Conservation (phyloP, 2,888 invertebrate genomes). For the Meiosimyza platycephala region DNA sequence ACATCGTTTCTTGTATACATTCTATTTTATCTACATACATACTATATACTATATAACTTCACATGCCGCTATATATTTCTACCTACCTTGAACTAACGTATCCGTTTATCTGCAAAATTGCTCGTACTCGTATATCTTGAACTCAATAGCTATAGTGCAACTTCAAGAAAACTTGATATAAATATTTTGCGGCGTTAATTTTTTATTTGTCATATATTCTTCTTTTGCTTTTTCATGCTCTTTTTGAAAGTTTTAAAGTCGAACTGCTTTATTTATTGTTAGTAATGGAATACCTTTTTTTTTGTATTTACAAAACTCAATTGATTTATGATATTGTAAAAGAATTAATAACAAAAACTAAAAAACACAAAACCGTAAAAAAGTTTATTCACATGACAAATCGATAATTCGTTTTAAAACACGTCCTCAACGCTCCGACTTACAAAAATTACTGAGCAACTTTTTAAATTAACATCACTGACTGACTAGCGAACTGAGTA, state of each 20-base stretch:
- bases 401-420: background rate
- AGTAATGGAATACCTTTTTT: no score
- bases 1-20: background rate
- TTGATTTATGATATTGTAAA: no score
- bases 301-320: no score
- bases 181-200: conserved; percentile 26
- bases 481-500: no score
- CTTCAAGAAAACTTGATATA: conserved; percentile 53
- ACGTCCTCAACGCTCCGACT: conserved; percentile 7
- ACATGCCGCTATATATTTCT: background rate
- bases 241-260: no score
- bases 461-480: background rate
- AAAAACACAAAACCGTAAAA: background rate
- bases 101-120: background rate
- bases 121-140: background rate
- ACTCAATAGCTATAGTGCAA: conserved; percentile 43
- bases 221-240: no score
- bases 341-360: no score
- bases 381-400: conserved; percentile 7
- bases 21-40: background rate
- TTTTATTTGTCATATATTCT: no score
- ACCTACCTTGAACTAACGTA: background rate
- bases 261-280: no score
- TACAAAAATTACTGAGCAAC: background rate
- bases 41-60: background rate